Conservation (phyloP, 2,113 vertebrate genomes). For the Athene cunicularia region DNA sequence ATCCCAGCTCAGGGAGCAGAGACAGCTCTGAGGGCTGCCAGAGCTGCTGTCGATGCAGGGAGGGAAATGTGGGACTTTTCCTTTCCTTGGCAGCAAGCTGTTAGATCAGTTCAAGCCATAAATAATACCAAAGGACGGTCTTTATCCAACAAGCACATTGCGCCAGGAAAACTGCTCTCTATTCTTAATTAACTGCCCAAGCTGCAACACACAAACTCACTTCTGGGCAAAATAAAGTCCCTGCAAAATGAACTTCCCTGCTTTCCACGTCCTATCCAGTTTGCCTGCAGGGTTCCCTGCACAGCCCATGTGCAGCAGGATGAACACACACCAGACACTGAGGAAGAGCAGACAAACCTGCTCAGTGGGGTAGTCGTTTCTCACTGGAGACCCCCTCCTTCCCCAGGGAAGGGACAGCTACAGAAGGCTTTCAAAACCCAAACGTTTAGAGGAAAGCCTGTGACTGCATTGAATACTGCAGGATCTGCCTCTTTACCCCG, state of each 20-base stretch:
- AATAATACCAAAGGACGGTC: conserved; percentile 8
- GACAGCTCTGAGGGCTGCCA: background rate
- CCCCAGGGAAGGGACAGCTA: background rate
- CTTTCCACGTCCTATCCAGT: background rate
- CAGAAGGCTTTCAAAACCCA: background rate
- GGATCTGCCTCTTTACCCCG: background rate
- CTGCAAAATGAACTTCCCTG: background rate
- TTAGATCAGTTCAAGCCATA: conserved; percentile 1
- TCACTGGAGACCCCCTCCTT: background rate
- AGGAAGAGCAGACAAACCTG: background rate
- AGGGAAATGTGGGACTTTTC: background rate
- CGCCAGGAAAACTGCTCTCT: background rate
- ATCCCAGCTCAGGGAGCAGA: background rate
- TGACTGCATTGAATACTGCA: background rate
- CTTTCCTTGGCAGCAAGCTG: background rate
- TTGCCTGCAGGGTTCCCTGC: background rate
- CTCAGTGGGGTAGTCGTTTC: background rate
- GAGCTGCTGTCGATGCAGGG: background rate
- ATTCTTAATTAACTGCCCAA: conserved; percentile 9
- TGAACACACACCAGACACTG: accelerated
- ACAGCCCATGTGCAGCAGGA: background rate
- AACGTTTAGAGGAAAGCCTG: background rate
- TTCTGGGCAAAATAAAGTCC: background rate
- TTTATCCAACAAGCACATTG: background rate
- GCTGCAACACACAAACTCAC: background rate